Evolutionary conservation across 37 sponge, comb jelly and placozoan genomes (phyloP).

Genomic region (Bolinopsis microptera): DNA sequence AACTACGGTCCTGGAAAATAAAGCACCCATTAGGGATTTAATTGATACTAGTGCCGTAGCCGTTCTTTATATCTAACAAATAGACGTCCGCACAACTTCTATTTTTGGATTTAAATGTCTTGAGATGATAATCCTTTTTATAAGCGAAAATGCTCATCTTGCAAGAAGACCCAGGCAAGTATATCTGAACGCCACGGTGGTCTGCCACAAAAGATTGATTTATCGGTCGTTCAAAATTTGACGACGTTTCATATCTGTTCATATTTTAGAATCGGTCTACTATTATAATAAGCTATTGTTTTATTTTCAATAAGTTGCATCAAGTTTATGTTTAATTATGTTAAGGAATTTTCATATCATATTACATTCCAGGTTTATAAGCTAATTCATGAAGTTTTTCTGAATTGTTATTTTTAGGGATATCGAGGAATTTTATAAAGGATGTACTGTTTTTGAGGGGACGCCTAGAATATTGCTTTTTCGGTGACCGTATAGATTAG

Average conservation of each 20-base stretch:
- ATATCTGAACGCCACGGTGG: no score
- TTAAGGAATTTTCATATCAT: neutral
- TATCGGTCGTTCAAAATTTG: no score
- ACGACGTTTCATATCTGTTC: no score
- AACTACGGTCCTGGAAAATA: slow-evolving; percentile 88
- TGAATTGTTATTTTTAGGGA: neutral
- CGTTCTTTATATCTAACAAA: neutral
- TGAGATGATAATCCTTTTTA: neutral
- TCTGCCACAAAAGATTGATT: no score
- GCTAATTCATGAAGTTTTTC: neutral
- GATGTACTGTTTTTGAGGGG: neutral
- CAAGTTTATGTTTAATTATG: neutral
- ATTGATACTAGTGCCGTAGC: neutral
- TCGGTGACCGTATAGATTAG: neutral
- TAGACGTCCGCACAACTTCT: neutral
- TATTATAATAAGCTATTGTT: neutral
- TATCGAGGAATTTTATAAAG: neutral
- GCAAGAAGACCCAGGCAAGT: neutral
- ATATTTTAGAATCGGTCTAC: no score
- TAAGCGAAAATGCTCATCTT: neutral
- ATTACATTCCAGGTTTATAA: neutral
- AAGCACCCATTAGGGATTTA: neutral
- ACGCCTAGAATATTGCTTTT: neutral
- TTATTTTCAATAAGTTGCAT: neutral
- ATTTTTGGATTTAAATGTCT: neutral